A percentile compares a stretch with the other conserved stretches of the same genome.
Conservation (phyloP, 2,797 vertebrate genomes). For the Limnodromus scolopaceus region DNA sequence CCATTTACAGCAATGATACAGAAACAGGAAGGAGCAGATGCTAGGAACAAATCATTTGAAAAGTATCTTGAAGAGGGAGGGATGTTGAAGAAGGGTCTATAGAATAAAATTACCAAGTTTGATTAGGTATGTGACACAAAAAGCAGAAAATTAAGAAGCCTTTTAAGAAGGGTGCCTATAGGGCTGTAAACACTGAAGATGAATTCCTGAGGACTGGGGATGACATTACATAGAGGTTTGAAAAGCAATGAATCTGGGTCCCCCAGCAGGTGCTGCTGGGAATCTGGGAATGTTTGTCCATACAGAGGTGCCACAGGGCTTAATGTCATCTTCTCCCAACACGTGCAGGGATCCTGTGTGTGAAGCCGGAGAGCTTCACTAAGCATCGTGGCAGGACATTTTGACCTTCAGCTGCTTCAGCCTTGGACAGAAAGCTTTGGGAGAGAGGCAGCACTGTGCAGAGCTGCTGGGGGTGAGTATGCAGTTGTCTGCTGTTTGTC, state of each 20-base stretch:
- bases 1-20: neutral
- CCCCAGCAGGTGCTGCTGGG: neutral
- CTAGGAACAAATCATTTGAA: neutral
- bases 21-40: neutral
- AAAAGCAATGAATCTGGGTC: neutral
- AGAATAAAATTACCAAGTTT: neutral
- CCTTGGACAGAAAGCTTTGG: rapidly evolving
- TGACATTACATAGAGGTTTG: neutral
- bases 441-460: neutral
- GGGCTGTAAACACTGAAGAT: neutral
- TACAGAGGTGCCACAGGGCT: neutral
- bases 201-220: neutral
- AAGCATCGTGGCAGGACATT: neutral
- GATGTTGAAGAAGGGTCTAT: neutral
- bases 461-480: neutral
- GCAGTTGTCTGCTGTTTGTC: neutral
- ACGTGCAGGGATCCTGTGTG: rapidly evolving
- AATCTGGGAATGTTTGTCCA: neutral
- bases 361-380: neutral
- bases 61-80: neutral
- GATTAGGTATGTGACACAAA: neutral
- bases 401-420: neutral
- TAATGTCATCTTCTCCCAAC: rapidly evolving
- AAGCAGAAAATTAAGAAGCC: neutral
- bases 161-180: neutral